Evolutionary conservation across 2,888 invertebrate species (phyloP).

Genomic region (Epinotia demarniana): DNA sequence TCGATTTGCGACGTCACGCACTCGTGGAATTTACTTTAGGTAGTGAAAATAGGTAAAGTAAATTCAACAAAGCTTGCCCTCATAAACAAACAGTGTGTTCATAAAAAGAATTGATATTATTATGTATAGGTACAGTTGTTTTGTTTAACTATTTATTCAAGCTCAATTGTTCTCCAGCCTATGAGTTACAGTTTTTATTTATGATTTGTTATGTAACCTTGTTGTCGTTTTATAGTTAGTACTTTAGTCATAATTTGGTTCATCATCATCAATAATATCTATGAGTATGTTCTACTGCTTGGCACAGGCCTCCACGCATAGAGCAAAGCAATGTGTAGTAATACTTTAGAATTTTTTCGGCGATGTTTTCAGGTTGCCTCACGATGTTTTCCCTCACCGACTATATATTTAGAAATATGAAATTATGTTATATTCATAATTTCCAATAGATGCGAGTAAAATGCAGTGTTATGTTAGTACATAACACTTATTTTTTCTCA

Average conservation of each 20-base stretch:
- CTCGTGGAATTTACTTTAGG: constrained; percentile 5
- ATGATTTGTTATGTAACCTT: background rate
- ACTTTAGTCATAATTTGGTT: background rate
- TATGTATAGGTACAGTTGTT: background rate
- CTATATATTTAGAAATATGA: no score
- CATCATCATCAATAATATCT: no score
- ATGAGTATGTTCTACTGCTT: no score
- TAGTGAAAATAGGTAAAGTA: background rate
- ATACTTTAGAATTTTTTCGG: no score
- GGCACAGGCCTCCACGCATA: no score
- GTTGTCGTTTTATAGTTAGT: background rate
- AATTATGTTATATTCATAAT: no score
- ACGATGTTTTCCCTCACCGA: no score
- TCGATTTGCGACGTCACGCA: constrained; percentile 18
- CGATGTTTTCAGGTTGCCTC: no score
- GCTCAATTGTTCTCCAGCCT: background rate
- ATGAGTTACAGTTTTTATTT: background rate
- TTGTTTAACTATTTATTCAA: background rate
- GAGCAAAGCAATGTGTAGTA: no score
- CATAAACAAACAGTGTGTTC: background rate
- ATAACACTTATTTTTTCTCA: no score
- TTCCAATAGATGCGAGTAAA: no score
- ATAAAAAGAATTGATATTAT: background rate
- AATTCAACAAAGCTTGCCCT: background rate
- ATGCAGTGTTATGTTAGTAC: no score